phyloP scores from a whole-genome alignment of 2,113 vertebrate genomes.

The Phyllostomus hastatus region DNA sequence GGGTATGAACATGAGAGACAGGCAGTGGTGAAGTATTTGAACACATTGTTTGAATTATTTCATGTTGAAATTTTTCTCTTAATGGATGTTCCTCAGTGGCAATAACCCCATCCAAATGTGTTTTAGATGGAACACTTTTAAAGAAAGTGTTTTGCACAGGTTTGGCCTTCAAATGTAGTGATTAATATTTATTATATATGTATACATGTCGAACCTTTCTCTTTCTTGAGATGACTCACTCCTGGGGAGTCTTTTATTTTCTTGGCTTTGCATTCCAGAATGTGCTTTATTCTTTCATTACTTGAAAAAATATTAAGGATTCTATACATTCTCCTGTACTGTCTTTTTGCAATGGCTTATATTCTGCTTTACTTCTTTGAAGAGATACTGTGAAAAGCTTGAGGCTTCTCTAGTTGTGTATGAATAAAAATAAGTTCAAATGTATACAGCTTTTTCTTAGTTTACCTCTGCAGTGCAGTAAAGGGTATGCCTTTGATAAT shows the following conservation, averaged over 20 bases:
- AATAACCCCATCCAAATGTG: background rate
- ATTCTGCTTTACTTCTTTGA: background rate
- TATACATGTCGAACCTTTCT: background rate
- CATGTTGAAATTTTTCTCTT: constrained; percentile 5
- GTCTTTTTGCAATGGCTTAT: background rate
- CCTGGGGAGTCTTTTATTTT: background rate
- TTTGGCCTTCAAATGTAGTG: constrained; percentile 9
- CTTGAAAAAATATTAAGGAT: constrained; percentile 1
- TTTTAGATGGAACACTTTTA: background rate
- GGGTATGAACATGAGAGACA: background rate
- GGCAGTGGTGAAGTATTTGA: background rate
- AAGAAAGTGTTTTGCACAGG: background rate
- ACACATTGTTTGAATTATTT: background rate
- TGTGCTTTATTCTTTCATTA: background rate
- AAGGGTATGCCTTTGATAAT: background rate
- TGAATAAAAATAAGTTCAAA: background rate
- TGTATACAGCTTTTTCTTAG: background rate
- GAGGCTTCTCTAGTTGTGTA: constrained; percentile 11
- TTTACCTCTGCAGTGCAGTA: background rate
- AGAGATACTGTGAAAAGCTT: background rate
- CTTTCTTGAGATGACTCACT: background rate
- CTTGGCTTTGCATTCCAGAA: background rate
- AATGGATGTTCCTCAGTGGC: background rate
- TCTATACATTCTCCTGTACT: background rate
- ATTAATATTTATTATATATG: background rate